Conservation (phyloP, 1,140 invertebrate species). For the Bombyx mandarina region DNA sequence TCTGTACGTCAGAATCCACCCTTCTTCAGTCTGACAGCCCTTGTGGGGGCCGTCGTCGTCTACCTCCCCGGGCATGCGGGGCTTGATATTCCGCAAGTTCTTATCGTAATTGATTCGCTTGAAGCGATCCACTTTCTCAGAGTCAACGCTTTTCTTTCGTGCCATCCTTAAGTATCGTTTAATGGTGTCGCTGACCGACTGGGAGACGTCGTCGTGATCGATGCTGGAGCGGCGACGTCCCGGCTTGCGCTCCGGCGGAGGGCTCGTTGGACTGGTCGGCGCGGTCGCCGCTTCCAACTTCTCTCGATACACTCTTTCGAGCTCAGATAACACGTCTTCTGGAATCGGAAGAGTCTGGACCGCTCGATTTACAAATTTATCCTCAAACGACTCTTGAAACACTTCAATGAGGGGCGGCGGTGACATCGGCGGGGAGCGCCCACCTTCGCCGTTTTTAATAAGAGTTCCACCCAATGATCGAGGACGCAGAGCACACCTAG, state of each 20-base stretch:
- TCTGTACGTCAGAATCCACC: slow-evolving; percentile 74
- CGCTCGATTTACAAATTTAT: slow-evolving; percentile 62
- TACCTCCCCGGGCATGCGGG: slow-evolving; percentile 80
- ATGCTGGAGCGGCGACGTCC: slow-evolving; percentile 78
- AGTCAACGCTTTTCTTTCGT: slow-evolving; percentile 85
- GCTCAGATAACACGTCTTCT: slow-evolving; percentile 64
- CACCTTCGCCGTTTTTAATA: slow-evolving; percentile 51
- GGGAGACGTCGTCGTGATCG: slow-evolving; percentile 86
- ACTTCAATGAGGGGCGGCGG: slow-evolving; percentile 80
- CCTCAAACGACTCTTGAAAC: slow-evolving; percentile 73
- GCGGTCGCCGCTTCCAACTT: slow-evolving; percentile 41
- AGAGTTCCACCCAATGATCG: slow-evolving; percentile 39
- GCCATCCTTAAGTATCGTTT: slow-evolving; percentile 88
- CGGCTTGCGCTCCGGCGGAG: slow-evolving; percentile 53
- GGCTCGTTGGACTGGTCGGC: slow-evolving; percentile 41
- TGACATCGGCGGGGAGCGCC: slow-evolving; percentile 58
- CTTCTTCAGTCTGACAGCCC: slow-evolving; percentile 81
- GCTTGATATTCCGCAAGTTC: slow-evolving; percentile 86
- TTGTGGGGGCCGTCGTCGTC: slow-evolving; percentile 81
- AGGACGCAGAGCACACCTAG: slow-evolving; percentile 45
- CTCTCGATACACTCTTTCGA: slow-evolving; percentile 59
- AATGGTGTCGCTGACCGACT: slow-evolving; percentile 88
- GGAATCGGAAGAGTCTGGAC: slow-evolving; percentile 76
- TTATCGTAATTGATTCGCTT: slow-evolving; percentile 91
- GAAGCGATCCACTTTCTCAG: slow-evolving; percentile 85